Conservation (phyloP, 2,888 invertebrate genomes). For the Slavum lentiscoides region DNA sequence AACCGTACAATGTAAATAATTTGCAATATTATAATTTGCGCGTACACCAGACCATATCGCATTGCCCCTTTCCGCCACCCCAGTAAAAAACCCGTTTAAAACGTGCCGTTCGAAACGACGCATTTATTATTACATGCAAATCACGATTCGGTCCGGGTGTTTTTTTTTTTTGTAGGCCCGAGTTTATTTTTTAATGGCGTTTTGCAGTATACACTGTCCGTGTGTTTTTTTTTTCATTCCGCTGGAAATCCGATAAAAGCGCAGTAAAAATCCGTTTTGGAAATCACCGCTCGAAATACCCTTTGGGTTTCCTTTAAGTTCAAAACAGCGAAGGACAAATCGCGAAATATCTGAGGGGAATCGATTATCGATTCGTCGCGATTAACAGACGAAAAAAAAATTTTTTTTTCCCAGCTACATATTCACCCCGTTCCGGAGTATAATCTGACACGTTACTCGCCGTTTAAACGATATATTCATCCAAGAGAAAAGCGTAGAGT, state of each 20-base stretch:
- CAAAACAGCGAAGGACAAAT: no score
- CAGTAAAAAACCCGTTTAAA: slow-evolving; percentile 2
- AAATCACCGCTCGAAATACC: neutral
- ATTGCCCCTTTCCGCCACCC: neutral
- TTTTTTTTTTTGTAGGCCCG: no score
- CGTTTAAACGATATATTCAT: no score
- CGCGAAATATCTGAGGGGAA: no score
- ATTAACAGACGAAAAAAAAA: no score
- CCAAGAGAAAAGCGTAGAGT: no score
- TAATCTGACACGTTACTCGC: no score
- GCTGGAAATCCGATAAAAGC: neutral
- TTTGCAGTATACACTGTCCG: neutral
- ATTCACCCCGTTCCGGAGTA: no score
- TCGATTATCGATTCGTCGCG: no score
- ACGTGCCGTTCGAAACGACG: neutral
- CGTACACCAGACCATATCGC: neutral
- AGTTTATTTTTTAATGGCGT: slow-evolving; percentile 1
- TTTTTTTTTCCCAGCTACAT: no score
- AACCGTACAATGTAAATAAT: no score
- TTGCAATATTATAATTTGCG: neutral
- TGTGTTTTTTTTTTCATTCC: neutral
- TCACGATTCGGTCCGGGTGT: slow-evolving; percentile 23
- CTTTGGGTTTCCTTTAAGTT: neutral
- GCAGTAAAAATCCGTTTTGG: neutral
- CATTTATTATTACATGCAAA: slow-evolving; percentile 27